A percentile compares a stretch with the other conserved stretches of the same genome.
Conservation (phyloP, 2,113 vertebrate genomes). For the Calypte anna region DNA sequence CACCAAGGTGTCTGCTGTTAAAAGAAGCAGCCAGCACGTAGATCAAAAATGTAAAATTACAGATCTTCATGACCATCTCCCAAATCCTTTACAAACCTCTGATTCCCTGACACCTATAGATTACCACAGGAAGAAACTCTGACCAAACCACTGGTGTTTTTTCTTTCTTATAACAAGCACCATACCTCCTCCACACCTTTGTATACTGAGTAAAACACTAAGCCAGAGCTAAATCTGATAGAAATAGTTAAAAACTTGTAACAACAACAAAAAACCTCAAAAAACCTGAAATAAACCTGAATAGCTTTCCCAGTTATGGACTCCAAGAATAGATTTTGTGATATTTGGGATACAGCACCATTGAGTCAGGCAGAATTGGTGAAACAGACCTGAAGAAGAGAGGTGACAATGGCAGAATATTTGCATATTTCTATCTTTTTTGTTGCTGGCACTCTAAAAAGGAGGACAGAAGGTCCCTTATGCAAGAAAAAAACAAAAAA, state of each 20-base stretch:
- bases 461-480: slow-evolving; percentile 2
- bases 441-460: background rate
- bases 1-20: background rate
- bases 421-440: slow-evolving; percentile 34
- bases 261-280: rapidly evolving
- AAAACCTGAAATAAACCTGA: background rate
- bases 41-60: background rate
- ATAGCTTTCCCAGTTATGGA: background rate
- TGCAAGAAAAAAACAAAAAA: background rate
- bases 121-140: background rate
- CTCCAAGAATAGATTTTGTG: background rate
- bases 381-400: slow-evolving; percentile 18
- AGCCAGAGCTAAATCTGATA: background rate
- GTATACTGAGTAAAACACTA: background rate
- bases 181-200: background rate
- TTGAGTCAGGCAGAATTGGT: background rate
- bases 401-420: background rate
- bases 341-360: background rate
- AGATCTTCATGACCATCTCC: background rate
- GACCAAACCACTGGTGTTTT: background rate
- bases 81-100: background rate
- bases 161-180: background rate
- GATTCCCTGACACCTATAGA: background rate
- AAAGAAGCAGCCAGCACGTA: background rate
- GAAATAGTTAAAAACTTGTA: background rate